Percentiles rank a stretch among this genome's conserved stretches.
Conservation (phyloP, 2,797 vertebrate species). For the Orientallactaga sibirica region DNA sequence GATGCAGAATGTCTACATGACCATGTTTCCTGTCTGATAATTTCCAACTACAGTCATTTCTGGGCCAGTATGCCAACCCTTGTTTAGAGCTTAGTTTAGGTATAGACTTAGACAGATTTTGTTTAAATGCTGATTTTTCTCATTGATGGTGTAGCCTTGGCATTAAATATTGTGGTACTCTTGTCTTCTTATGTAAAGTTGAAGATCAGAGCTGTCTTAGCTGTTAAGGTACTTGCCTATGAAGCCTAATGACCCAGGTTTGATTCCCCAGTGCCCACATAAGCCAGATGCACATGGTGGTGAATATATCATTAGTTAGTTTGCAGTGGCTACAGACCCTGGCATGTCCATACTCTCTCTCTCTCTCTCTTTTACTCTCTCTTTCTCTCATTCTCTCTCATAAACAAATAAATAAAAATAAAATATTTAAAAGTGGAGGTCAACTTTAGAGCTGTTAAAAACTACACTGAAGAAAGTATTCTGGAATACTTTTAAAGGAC, state of each 20-base stretch:
- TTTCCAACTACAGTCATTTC: background rate
- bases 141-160: background rate
- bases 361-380: no score
- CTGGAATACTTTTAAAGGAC: background rate
- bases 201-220: background rate
- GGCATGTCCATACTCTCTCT: no score
- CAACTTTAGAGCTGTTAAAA: background rate
- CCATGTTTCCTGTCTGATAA: background rate
- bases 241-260: no score
- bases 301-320: no score
- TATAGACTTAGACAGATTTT: background rate
- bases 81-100: background rate
- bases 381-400: no score
- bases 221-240: no score
- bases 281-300: no score
- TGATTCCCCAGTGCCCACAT: no score
- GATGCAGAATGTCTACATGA: background rate
- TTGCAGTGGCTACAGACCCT: no score
- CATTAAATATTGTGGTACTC: background rate
- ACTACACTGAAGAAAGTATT: background rate
- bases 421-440: conserved; percentile 19
- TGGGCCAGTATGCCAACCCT: background rate
- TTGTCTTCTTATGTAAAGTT: conserved; percentile 29
- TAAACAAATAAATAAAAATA: no score
- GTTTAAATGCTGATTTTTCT: conserved; percentile 44